These are phyloP conservation scores for Myiozetetes cayanensis DNA, from an alignment of 2,113 vertebrate genomes.

Conservation along the genomic window DNA sequence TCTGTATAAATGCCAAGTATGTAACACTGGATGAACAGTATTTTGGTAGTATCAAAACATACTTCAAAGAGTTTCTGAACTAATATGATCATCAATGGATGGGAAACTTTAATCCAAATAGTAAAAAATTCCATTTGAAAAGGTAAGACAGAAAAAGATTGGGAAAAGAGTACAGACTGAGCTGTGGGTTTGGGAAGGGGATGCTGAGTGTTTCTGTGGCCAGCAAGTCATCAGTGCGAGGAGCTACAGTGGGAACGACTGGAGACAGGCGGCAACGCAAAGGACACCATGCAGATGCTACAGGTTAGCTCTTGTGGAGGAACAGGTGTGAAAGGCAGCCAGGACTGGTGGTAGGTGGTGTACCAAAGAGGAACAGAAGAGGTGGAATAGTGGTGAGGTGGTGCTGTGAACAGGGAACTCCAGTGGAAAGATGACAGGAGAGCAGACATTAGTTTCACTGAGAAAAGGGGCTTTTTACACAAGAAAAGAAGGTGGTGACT, in stretches of 20 bases:
- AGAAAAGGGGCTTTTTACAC: not conserved
- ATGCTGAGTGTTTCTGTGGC: not conserved
- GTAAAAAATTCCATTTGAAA: not conserved
- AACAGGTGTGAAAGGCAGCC: not conserved
- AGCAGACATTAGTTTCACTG: not conserved
- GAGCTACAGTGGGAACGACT: not conserved
- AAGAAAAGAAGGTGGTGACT: not conserved
- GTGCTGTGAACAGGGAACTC: not conserved
- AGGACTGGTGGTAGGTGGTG: rapidly evolving
- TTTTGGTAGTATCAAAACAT: not conserved
- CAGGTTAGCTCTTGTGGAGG: not conserved
- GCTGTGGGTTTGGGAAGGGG: not conserved
- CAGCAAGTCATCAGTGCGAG: rapidly evolving
- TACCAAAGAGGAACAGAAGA: not conserved
- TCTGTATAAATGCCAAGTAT: not conserved
- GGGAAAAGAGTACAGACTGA: not conserved
- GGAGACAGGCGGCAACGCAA: not conserved
- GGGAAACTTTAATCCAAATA: not conserved
- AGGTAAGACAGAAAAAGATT: not conserved
- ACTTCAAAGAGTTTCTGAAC: not conserved
- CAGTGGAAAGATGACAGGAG: not conserved
- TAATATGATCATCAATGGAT: not conserved
- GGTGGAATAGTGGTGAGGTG: not conserved
- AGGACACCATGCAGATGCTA: not conserved
- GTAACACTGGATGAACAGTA: not conserved